Evolutionary conservation across 64 coral and sea anemone genomes (phyloP).

Genomic region (Stichodactyla mertensii): DNA sequence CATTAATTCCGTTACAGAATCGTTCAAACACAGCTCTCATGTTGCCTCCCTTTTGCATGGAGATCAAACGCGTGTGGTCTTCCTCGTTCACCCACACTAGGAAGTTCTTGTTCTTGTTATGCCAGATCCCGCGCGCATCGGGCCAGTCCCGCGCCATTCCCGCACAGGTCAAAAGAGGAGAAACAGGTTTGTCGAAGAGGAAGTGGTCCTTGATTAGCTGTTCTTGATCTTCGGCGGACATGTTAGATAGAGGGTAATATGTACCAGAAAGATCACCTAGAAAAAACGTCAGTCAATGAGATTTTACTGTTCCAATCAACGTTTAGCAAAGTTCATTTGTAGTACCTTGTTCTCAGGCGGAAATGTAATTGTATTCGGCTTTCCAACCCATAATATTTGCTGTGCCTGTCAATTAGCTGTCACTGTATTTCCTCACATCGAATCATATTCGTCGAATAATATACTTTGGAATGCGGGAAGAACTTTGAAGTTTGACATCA

Average conservation of each 20-base stretch:
- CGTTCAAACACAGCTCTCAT: constrained; percentile 75
- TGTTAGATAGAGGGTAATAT: constrained; percentile 57
- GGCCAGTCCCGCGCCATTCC: constrained; percentile 89
- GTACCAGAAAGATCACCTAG: constrained; percentile 60
- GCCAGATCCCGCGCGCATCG: constrained; percentile 79
- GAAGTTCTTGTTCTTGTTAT: constrained; percentile 76
- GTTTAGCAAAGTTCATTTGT: not conserved
- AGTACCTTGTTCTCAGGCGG: no score
- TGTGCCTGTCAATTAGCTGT: no score
- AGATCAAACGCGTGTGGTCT: constrained; percentile 70
- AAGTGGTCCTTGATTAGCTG: constrained; percentile 78
- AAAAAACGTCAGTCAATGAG: not conserved
- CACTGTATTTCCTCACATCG: no score
- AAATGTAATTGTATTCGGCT: no score
- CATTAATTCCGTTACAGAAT: constrained; percentile 68
- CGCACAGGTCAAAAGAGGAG: constrained; percentile 72
- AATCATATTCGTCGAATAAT: no score
- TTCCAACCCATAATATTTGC: no score
- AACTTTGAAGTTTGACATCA: no score
- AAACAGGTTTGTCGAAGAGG: constrained; percentile 85
- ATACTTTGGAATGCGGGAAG: no score
- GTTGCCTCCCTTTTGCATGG: constrained; percentile 70
- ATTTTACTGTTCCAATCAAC: not conserved
- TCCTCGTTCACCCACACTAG: constrained; percentile 81
- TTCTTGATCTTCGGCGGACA: constrained; percentile 72